Percentiles rank a stretch among this genome's conserved stretches.
phyloP scores from a whole-genome alignment of 2,113 vertebrate genomes.

The Talpa occidentalis region DNA sequence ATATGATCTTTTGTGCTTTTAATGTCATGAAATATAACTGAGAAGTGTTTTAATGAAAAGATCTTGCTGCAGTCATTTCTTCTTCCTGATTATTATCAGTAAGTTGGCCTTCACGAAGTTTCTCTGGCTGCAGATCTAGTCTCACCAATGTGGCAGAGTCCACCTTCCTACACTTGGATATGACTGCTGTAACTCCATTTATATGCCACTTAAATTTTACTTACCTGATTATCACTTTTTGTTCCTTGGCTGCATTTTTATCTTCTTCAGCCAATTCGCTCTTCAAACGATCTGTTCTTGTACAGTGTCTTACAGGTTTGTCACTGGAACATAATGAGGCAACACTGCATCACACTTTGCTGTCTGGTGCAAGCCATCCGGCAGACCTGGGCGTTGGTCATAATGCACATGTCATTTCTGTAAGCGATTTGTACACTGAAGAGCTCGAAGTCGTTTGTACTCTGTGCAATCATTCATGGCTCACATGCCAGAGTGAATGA shows the following conservation, averaged over 20 bases:
- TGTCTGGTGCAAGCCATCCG: neutral
- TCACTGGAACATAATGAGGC: neutral
- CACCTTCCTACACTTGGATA: fast-evolving
- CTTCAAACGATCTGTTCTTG: neutral
- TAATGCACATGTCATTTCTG: neutral
- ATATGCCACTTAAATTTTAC: neutral
- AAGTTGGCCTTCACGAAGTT: neutral
- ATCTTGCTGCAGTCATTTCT: neutral
- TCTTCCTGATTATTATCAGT: neutral
- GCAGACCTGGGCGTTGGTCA: neutral
- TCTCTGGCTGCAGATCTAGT: neutral
- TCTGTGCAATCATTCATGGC: neutral
- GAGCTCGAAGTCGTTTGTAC: neutral
- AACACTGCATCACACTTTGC: neutral
- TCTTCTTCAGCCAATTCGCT: neutral
- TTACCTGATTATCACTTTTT: neutral
- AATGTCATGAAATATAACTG: neutral
- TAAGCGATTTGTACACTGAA: neutral
- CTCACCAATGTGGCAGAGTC: neutral
- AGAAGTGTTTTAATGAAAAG: neutral
- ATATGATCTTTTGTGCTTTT: neutral
- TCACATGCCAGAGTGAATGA: neutral
- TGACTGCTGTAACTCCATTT: too few species aligned
- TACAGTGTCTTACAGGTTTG: neutral
- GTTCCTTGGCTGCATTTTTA: neutral